Conservation (phyloP, 2,797 vertebrate species). For the Cephalopachus bancanus region DNA sequence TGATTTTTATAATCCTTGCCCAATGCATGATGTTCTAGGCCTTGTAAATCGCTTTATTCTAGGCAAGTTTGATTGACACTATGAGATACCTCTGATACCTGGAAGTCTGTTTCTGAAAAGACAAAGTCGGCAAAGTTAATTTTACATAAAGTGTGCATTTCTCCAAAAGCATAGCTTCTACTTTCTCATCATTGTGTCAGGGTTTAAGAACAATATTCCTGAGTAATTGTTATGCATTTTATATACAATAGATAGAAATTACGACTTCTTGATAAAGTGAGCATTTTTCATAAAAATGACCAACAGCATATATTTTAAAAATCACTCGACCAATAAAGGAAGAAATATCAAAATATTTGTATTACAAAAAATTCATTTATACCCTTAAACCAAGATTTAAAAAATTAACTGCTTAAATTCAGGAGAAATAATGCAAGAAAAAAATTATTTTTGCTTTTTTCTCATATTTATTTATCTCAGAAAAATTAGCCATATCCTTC, state of each 20-base stretch:
- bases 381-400: neutral
- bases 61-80: too few species aligned
- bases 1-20: too few species aligned
- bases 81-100: too few species aligned
- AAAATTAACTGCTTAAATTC: neutral
- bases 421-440: neutral
- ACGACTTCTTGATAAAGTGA: neutral
- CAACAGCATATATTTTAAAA: neutral
- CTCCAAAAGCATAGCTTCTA: too few species aligned
- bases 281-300: neutral
- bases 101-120: too few species aligned
- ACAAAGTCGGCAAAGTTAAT: too few species aligned
- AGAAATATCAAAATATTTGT: neutral
- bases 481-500: neutral
- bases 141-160: too few species aligned
- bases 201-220: neutral
- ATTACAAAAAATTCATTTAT: neutral
- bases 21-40: too few species aligned
- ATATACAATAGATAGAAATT: neutral
- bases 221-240: neutral
- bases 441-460: constrained; percentile 10
- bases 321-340: neutral
- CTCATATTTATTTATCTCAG: neutral
- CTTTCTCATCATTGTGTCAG: too few species aligned
- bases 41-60: too few species aligned